Evolutionary conservation across 2,797 vertebrate species (phyloP).

Genomic region (Iguana delicatissima): DNA sequence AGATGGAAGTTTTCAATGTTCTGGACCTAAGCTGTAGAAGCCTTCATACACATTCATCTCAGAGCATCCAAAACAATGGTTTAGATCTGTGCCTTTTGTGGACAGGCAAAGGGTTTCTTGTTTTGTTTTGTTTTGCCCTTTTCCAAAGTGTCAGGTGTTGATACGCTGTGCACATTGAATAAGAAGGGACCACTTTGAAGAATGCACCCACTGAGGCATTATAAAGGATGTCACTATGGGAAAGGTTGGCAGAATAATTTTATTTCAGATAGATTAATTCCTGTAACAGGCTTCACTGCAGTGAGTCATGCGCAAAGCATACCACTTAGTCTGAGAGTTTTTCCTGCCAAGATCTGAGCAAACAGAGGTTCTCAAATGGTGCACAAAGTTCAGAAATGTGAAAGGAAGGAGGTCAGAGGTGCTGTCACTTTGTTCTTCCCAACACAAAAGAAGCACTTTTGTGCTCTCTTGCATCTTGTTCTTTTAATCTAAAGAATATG

Average conservation of each 20-base stretch:
- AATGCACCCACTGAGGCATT: conserved; percentile 20
- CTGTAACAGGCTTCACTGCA: conserved; percentile 21
- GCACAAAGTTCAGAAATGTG: neutral
- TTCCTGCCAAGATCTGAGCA: neutral
- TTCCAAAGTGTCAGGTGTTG: neutral
- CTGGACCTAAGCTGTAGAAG: too few relatives aligned
- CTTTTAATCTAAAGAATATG: neutral
- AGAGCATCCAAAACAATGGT: neutral
- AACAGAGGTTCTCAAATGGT: neutral
- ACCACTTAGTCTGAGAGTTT: conserved; percentile 5
- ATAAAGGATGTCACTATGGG: neutral
- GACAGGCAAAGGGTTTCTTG: neutral
- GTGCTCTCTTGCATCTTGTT: neutral
- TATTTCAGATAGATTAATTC: neutral
- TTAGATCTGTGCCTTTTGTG: neutral
- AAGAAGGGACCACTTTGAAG: neutral
- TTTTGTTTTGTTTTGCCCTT: neutral
- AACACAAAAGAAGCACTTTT: neutral
- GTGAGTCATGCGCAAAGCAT: neutral
- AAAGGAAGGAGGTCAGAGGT: rapidly evolving
- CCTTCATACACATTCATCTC: neutral
- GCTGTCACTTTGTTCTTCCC: neutral
- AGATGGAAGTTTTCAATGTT: too few relatives aligned
- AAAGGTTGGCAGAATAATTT: conserved; percentile 21
- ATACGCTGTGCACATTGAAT: neutral